A percentile compares a stretch with the other conserved stretches of the same genome.
These are phyloP conservation scores for Mastomys natalensis DNA, from an alignment of 2,113 vertebrate species.

Conservation along the genomic window DNA sequence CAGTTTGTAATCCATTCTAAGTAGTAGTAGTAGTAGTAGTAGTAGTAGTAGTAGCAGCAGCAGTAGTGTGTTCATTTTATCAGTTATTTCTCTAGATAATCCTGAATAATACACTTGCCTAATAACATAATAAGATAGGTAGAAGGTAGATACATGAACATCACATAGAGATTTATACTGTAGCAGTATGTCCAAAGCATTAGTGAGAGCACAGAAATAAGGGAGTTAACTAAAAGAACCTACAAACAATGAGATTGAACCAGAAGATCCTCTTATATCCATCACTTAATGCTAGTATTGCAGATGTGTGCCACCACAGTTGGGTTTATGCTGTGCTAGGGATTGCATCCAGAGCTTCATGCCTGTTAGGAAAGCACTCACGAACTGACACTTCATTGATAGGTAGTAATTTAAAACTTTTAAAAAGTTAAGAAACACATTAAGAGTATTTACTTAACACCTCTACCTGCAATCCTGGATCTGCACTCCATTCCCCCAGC, in stretches of 20 bases:
- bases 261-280: too few species aligned
- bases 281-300: too few species aligned
- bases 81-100: neutral
- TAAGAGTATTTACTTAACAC: neutral
- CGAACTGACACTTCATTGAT: neutral
- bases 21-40: neutral
- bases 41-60: too few species aligned
- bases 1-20: neutral
- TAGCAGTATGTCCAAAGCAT: neutral
- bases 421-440: neutral
- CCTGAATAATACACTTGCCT: neutral
- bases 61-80: neutral
- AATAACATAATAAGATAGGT: neutral
- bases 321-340: too few species aligned
- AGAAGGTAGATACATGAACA: neutral
- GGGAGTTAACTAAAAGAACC: neutral
- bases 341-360: too few species aligned
- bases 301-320: too few species aligned
- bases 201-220: neutral
- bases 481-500: too few species aligned
- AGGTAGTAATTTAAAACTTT: neutral
- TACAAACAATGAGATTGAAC: neutral
- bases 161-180: neutral
- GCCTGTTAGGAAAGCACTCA: too few species aligned
- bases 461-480: too few species aligned